Evolutionary conservation across 1,140 invertebrate species (phyloP), one percentile per base, ranked within the genome.

Genomic region (Choristoneura fumiferana): DNA sequence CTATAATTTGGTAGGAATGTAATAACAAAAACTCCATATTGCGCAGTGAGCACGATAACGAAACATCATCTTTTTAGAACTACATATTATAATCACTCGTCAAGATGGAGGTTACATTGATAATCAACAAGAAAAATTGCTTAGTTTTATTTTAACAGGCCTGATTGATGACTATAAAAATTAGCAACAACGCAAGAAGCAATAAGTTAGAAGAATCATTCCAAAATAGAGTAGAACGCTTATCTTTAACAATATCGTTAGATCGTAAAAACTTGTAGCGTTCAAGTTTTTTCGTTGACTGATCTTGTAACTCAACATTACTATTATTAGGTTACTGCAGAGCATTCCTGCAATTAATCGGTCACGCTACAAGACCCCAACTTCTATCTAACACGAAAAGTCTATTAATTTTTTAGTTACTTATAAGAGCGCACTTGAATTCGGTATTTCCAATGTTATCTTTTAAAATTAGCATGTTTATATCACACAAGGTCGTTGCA

Each of bases 401-500:
- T 29, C 6, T 29, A 3, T 3, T n/a, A n/a, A n/a, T n/a, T n/a
- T n/a, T n/a, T n/a, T n/a, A n/a, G n/a, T n/a, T n/a, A n/a, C n/a
- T n/a, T n/a, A n/a, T n/a, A n/a, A n/a, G n/a, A n/a, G n/a, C n/a
- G n/a, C n/a, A n/a, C n/a, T 29, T 29, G 22, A 3, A 29, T 29
- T 29, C 6, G 22, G 22, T 29, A 29, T 29, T 29, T 6, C 22
- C 22, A 29, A 29, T 29, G 22, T 6, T 29, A 29, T 3, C 22
- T 49, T 33, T 49, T 49, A 12, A 1, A 6, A 45, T 29, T 29
- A 29, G 22, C 9, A 15, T 22, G 0, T 33, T 18, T 33, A 49
- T 22, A 49, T 22, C 43, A 49, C n/a, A 9, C 65, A 74, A 82
- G 79, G 69, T 78, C 73, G 67, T 76, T 77, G 74, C 67, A 73